Conservation (phyloP, 2,888 invertebrate genomes). For the Nephrotoma flavescens region DNA sequence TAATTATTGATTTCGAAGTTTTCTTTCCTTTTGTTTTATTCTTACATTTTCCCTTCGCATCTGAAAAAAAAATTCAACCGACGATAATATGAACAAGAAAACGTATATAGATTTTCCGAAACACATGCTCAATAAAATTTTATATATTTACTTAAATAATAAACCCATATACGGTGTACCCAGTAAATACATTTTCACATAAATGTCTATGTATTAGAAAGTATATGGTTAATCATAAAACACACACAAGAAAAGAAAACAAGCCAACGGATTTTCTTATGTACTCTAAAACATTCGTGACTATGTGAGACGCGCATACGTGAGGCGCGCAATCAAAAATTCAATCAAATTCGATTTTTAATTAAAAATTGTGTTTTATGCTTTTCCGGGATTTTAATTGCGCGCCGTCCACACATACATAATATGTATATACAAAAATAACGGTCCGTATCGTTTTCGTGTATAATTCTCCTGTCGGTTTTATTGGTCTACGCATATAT, state of each 20-base stretch:
- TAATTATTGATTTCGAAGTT: neutral
- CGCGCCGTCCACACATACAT: neutral
- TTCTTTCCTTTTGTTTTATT: neutral
- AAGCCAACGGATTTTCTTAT: neutral
- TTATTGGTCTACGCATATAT: neutral
- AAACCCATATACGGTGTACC: too few species aligned
- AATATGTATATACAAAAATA: too few species aligned
- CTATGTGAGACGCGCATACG: neutral
- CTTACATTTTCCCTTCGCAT: neutral
- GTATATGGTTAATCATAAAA: neutral
- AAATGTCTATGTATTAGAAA: neutral
- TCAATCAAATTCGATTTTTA: neutral
- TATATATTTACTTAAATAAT: too few species aligned
- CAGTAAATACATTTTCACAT: neutral
- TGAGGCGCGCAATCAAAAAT: neutral
- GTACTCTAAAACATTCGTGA: neutral
- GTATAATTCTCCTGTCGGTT: neutral
- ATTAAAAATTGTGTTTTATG: neutral
- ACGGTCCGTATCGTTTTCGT: neutral
- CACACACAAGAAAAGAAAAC: neutral
- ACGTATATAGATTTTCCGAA: neutral
- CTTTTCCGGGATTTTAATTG: neutral
- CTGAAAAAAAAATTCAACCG: neutral
- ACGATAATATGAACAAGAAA: neutral
- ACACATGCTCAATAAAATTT: neutral